Conservation (phyloP, 2,797 vertebrate genomes). For the Danio choprae region DNA sequence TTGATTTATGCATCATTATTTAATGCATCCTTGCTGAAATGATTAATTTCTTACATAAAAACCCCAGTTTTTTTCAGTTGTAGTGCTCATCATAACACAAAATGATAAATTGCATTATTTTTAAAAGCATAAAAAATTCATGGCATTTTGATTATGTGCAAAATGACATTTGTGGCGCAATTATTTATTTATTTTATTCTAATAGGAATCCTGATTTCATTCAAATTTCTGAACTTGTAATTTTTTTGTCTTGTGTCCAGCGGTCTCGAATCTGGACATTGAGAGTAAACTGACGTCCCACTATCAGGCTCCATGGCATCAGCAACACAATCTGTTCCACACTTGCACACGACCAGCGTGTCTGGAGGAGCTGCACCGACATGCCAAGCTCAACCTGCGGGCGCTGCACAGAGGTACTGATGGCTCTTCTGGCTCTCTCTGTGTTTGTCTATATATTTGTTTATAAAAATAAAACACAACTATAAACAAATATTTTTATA, state of each 20-base stretch:
- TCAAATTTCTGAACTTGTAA: conserved; percentile 3
- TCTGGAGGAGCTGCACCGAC: conserved; percentile 92
- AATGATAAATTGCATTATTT: no score
- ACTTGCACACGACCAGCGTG: conserved; percentile 89
- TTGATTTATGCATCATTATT: no score
- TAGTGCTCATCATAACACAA: no score
- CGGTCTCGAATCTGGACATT: conserved; percentile 94
- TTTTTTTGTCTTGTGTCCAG: conserved; percentile 74
- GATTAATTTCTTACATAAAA: no score
- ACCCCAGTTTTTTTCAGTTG: no score
- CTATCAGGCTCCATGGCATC: conserved; percentile 93
- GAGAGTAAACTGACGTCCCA: conserved; percentile 94
- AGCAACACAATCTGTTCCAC: conserved; percentile 93
- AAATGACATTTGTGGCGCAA: no score
- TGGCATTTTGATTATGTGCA: neutral
- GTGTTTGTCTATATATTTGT: neutral
- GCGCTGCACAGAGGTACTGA: conserved; percentile 87
- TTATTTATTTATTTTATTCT: neutral
- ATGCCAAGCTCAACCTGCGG: conserved; percentile 89
- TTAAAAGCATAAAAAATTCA: no score
- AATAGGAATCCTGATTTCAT: neutral
- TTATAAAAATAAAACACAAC: no score
- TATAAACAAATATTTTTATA: no score
- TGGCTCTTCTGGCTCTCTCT: neutral
- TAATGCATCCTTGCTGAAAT: no score